These are phyloP conservation scores for Hirudinaria manillensis DNA, from an alignment of 2,888 invertebrate species.

Conservation along the genomic window DNA sequence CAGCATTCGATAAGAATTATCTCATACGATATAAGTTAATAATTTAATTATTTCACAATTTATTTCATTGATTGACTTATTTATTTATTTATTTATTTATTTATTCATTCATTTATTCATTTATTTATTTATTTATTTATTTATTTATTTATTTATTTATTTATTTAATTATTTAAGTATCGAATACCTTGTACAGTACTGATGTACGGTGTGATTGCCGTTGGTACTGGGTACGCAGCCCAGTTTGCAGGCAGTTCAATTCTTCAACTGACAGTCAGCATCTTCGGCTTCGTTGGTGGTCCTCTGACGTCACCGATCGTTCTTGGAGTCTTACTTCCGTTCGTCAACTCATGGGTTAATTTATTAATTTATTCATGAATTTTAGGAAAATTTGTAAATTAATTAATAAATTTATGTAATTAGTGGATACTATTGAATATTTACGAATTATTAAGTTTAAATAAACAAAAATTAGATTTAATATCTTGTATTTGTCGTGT, in stretches of 20 bases:
- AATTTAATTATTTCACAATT: no score
- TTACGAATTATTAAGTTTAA: no score
- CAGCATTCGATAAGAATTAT: no score
- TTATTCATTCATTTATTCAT: neutral
- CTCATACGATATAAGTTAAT: no score
- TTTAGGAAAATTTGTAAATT: no score
- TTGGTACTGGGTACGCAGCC: slow-evolving; percentile 36
- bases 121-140: no score
- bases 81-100: neutral
- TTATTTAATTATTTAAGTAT: neutral
- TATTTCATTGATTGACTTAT: no score
- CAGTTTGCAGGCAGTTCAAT: slow-evolving; percentile 39
- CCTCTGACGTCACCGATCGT: slow-evolving; percentile 39
- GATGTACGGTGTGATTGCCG: slow-evolving; percentile 34
- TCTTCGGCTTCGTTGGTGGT: slow-evolving; percentile 49
- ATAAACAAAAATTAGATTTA: no score
- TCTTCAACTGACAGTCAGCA: slow-evolving; percentile 45
- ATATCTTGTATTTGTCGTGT: no score
- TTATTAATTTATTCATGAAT: neutral
- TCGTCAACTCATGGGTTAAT: slow-evolving; percentile 35
- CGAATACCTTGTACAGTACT: slow-evolving; percentile 25
- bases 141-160: no score
- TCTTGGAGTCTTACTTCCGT: slow-evolving; percentile 36
- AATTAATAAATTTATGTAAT: no score
- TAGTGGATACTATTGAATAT: no score